Evolutionary conservation across 1,140 invertebrate genomes (phyloP), one percentile per base, ranked within the genome.

Genomic region (Laupala kohalensis): DNA sequence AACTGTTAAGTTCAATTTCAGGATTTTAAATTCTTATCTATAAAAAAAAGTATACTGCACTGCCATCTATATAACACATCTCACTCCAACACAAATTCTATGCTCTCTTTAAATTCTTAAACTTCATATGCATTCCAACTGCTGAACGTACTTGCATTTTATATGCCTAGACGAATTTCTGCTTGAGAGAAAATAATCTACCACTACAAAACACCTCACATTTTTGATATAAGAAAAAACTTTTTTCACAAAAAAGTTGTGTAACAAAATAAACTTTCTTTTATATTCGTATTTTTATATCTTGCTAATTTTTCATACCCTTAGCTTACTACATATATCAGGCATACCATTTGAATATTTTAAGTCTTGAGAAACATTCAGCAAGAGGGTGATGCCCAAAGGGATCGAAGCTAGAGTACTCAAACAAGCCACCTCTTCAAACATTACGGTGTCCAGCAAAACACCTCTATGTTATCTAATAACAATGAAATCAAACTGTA

Each of bases 181-280:
- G 23, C 30, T 26, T 29, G 70, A 71, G 64, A 71, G 29, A 65
- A 13, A 71, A 71, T 23, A 23, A 64, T 65, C 63, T 71, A 65
- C 24, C 53, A 53, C 53, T 63, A 53, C 26, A 70, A 64, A 64
- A 71, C 63, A 71, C 70, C 27, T n/a, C 70, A 71, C 70, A 65
- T 28, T 65, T 71, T 28, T 71, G 12, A 64, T 66, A 65, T 26
- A 27, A 71, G 23, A 23, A 68, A 27, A 68, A 71, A 24, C 24
- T 71, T 64, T 71, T 30, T 71, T 71, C 70, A 71, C 70, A 71
- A 71, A 71, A 68, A 71, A 65, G 63, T 71, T 71, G 13, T 71
- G 64, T 71, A 71, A 71, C 70, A 71, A 71, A 71, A 71, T 71
- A 71, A 71, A 71, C 63, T 71, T 71, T 71, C 63, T 53, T 65